phyloP scores from a whole-genome alignment of 2,888 invertebrate genomes.

The Julus scandinavius region DNA sequence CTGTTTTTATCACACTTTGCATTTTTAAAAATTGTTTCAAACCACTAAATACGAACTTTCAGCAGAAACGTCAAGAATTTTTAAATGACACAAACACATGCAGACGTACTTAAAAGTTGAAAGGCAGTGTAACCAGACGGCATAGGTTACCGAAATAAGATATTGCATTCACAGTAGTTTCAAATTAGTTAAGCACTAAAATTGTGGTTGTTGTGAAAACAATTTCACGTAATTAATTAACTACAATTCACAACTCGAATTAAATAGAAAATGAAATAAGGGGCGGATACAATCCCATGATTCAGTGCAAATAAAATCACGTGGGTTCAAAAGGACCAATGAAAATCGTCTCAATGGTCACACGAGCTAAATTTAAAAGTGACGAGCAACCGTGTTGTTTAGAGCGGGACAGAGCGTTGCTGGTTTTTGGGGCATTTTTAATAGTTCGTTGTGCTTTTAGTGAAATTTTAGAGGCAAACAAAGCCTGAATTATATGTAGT shows the following conservation, averaged over 20 bases:
- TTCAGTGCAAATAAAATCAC: background rate
- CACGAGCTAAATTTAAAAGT: background rate
- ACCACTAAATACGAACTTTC: background rate
- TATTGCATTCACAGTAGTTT: background rate
- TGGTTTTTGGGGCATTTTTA: background rate
- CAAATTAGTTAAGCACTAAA: background rate
- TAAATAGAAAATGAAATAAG: background rate
- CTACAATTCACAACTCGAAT: background rate
- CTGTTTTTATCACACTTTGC: conserved; percentile 95
- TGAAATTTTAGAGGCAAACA: background rate
- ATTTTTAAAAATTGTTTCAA: conserved; percentile 68
- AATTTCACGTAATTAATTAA: no score
- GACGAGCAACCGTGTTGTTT: background rate
- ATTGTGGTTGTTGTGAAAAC: no score
- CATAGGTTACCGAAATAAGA: no score
- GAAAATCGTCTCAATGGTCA: background rate
- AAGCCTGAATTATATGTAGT: background rate
- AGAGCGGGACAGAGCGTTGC: background rate
- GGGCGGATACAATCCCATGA: background rate
- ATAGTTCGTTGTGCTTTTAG: background rate
- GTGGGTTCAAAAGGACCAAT: background rate
- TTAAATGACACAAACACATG: background rate
- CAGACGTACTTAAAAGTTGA: background rate
- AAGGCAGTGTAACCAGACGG: background rate
- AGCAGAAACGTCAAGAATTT: background rate